phyloP scores from a whole-genome alignment of 2,888 invertebrate genomes.

The Nymphalis urticae region DNA sequence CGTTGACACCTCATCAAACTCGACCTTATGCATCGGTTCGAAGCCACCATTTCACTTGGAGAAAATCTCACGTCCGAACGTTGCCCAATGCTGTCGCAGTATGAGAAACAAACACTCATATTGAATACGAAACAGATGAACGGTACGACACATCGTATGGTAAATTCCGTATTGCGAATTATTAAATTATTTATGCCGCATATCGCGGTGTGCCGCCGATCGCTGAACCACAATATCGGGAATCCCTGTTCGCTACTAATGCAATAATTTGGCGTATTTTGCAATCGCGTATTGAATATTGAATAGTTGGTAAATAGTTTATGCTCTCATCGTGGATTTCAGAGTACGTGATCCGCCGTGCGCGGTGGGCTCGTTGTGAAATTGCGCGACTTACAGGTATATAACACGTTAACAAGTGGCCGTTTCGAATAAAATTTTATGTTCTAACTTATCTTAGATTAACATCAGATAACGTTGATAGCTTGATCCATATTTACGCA shows the following conservation, averaged over 20 bases:
- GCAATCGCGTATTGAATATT: slow-evolving; percentile 81
- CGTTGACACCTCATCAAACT: slow-evolving; percentile 48
- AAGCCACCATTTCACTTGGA: slow-evolving; percentile 63
- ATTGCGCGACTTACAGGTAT: slow-evolving; percentile 70
- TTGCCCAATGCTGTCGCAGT: slow-evolving; percentile 78
- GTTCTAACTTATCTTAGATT: slow-evolving; percentile 69
- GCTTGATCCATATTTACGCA: slow-evolving; percentile 43
- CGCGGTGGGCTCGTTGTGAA: slow-evolving; percentile 61
- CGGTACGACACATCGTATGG: slow-evolving; percentile 79
- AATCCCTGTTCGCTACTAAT: slow-evolving; percentile 81
- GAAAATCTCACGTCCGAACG: slow-evolving; percentile 59
- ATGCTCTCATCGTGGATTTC: slow-evolving; percentile 78
- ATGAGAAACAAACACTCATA: slow-evolving; percentile 82
- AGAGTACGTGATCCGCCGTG: slow-evolving; percentile 73
- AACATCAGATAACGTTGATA: slow-evolving; percentile 62
- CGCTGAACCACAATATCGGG: slow-evolving; percentile 81
- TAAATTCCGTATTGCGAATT: slow-evolving; percentile 82
- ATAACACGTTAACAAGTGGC: slow-evolving; percentile 75
- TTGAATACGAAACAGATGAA: slow-evolving; percentile 79
- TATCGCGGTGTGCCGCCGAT: slow-evolving; percentile 74
- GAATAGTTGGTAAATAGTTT: slow-evolving; percentile 80
- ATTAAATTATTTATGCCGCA: slow-evolving; percentile 82
- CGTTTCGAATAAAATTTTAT: slow-evolving; percentile 70
- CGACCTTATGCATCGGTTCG: slow-evolving; percentile 58
- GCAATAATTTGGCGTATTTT: slow-evolving; percentile 82